Evolutionary conservation across 2,888 invertebrate genomes (phyloP).

Genomic region (Apodemia mormo): DNA sequence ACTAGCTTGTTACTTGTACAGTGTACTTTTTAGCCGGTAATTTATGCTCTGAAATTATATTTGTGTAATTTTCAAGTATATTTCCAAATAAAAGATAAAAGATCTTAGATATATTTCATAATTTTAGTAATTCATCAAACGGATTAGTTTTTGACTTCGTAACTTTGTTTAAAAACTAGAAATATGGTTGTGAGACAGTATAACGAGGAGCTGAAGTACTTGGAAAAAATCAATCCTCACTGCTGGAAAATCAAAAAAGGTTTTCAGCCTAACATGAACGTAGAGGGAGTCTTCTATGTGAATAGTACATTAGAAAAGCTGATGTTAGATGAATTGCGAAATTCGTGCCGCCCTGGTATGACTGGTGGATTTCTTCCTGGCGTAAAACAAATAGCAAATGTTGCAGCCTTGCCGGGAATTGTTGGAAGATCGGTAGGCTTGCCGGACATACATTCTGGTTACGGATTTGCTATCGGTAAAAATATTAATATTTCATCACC

Average conservation of each 20-base stretch:
- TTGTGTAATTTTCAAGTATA: too few species aligned
- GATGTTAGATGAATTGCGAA: conserved; percentile 97
- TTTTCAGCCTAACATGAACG: conserved; percentile 99
- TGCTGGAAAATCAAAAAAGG: conserved; percentile 98
- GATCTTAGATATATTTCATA: too few species aligned
- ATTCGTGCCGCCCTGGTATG: conserved; percentile 93
- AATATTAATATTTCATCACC: neutral
- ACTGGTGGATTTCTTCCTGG: conserved; percentile 99
- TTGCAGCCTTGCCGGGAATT: conserved; percentile 98
- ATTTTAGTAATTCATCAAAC: too few species aligned
- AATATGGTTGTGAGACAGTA: conserved; percentile 94
- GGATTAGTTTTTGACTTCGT: too few species aligned
- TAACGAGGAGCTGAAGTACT: conserved; percentile 94
- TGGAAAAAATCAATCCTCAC: conserved; percentile 92
- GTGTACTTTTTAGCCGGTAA: too few species aligned
- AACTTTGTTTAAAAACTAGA: neutral
- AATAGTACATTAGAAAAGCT: conserved; percentile 94
- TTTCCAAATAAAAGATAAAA: too few species aligned
- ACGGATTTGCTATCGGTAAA: conserved; percentile 98
- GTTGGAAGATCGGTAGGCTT: conserved; percentile 96
- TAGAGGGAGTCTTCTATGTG: conserved; percentile 98
- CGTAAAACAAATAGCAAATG: conserved; percentile 99
- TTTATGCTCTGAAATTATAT: too few species aligned
- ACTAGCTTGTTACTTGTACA: too few species aligned
- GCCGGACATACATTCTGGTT: conserved; percentile 98